Evolutionary conservation across 2,888 invertebrate genomes (phyloP).

Genomic region (Danaus chrysippus): DNA sequence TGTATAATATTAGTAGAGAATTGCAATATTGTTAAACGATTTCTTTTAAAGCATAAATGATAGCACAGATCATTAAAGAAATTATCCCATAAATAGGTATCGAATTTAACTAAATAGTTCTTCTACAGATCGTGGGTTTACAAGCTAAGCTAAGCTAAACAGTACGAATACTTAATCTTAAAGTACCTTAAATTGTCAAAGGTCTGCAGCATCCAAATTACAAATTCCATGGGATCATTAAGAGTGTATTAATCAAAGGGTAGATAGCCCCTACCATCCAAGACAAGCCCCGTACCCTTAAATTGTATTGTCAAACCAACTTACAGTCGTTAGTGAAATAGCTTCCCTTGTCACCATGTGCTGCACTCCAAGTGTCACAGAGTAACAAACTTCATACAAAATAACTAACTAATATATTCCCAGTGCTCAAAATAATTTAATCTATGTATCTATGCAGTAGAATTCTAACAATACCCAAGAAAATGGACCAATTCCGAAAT

Average conservation of each 20-base stretch:
- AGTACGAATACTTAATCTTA: slow-evolving; percentile 13
- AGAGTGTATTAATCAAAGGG: slow-evolving; percentile 62
- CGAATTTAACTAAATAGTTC: no score
- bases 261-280: slow-evolving; percentile 53
- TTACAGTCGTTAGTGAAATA: slow-evolving; percentile 51
- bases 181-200: slow-evolving; percentile 22
- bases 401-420: not conserved
- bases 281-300: slow-evolving; percentile 51
- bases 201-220: slow-evolving; percentile 51
- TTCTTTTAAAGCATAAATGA: no score
- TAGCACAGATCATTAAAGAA: no score
- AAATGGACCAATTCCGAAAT: slow-evolving; percentile 52
- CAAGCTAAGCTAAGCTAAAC: not conserved
- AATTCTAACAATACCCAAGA: slow-evolving; percentile 19
- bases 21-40: no score
- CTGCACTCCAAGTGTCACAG: slow-evolving; percentile 31
- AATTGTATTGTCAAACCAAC: slow-evolving; percentile 67
- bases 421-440: slow-evolving; percentile 1
- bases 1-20: no score
- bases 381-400: slow-evolving; percentile 16
- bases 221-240: slow-evolving; percentile 58
- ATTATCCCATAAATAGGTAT: no score
- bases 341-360: slow-evolving; percentile 40
- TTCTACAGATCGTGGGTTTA: no score
- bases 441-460: not conserved